Base-by-base conservation (phyloP, 2,797 vertebrate genomes). In the Micrastur ruficollis region DNA sequence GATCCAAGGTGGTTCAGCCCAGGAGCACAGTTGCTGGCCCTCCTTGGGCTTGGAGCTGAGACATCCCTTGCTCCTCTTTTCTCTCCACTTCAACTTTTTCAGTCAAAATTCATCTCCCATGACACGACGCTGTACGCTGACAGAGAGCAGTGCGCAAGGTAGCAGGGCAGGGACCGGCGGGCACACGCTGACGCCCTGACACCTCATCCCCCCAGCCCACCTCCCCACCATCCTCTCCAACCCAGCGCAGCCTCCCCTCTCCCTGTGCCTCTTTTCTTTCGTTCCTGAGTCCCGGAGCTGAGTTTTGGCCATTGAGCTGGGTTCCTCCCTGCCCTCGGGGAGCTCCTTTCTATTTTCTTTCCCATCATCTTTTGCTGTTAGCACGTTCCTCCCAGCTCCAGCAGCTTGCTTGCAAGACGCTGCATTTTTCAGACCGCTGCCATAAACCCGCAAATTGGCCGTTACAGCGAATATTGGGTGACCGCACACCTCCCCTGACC, bases 61-160 rank as follows among this genome's bases (percentile, higher is more conserved):
- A 12, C 4, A 40, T 40, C 25, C 9, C n/a, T 63, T 32, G 36
- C 26, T 81, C n/a, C 42, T 55, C 76, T 81, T 81, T 75, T 34
- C 32, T 29, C 42, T 49, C 63, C 40, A 40, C 14, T 38, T 47
- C 58, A 46, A 19, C 8, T 15, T 84, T 71, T 61, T 11, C 29
- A 61, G 32, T n/a, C 47, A 27, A 46, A 75, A 65, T 46, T 67
- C 25, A 59, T 7, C 9, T 87, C 31, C 70, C 10, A 4, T 16
- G 29, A 9, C 47, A 32, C 1, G 2, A 44, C 9, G 14, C 13
- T 7, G 1, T 16, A 44, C 0, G 0, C 18, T 6, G 1, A 14
- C 1, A 6, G 22, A 42, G 20, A 63, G 38, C 38, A 16, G 14
- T 2, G 3, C 50, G 5, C 13, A 25, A 27, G 12, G 56, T 5